Evolutionary conservation across 2,888 invertebrate species (phyloP), one percentile per base, ranked within the genome.

Genomic region (Ornithoptera priamus): DNA sequence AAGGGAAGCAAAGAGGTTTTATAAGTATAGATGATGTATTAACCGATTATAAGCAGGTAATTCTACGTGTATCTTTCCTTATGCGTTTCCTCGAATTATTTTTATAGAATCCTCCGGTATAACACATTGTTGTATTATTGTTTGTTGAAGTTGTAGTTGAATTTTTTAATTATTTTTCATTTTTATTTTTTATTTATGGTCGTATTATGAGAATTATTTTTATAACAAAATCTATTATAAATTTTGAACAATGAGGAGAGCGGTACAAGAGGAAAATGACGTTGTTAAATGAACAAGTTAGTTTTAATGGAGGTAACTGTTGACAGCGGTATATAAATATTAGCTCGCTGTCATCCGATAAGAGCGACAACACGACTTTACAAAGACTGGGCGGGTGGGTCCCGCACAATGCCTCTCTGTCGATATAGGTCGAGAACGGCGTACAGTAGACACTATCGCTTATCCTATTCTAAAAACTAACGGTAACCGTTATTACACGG

Each of bases 271-370:
- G 58, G 58, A 22, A n/a, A 59, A 61, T 39, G 8, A 61, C 39
- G 60, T 59, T 64, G 50, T 61, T 56, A 4, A 77, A 73, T 75
- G 75, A 79, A 79, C 78, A 72, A 74, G 72, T 72, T 77, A 76
- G 75, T 76, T 76, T 76, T 79, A 78, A 75, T 77, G 74, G 72
- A 80, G 75, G 74, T 76, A 78, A 75, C 74, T 84, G 83, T 86
- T 82, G 85, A 83, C 81, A 80, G 74, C 76, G 77, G 78, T 80
- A 83, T 84, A 84, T 81, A 84, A 87, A 88, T 84, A 85, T 83
- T 83, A 81, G 77, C 81, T 77, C 74, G 79, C 75, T 82, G 83
- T 82, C 80, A 74, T 76, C 75, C 77, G 86, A 87, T 89, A 88
- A 86, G 84, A 79, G 75, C 71, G 73, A 81, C 78, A 82, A 85